Percentiles rank a stretch among this genome's conserved stretches.
Conservation (phyloP, 2,113 vertebrate genomes). For the Nothoprocta perdicaria region DNA sequence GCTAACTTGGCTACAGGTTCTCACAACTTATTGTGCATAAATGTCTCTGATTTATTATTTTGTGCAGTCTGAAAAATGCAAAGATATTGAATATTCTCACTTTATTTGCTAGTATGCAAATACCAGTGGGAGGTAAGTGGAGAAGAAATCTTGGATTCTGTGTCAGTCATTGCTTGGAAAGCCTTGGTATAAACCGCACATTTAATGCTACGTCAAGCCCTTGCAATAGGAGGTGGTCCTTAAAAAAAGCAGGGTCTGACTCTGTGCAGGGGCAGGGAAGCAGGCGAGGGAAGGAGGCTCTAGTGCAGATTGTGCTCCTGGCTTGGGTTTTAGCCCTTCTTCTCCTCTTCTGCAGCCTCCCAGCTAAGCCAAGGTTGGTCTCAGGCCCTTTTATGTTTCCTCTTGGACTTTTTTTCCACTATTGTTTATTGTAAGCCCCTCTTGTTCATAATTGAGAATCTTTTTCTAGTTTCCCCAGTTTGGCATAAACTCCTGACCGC, state of each 20-base stretch:
- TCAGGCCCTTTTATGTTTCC: constrained; percentile 16
- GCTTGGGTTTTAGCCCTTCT: constrained; percentile 29
- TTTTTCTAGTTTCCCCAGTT: neutral
- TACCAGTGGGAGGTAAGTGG: neutral
- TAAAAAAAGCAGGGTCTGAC: neutral
- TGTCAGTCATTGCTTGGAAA: neutral
- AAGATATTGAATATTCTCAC: neutral
- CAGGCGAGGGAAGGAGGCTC: constrained; percentile 32
- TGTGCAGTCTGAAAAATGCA: neutral
- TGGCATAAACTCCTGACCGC: neutral
- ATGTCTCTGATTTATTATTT: neutral
- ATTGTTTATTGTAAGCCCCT: constrained; percentile 29
- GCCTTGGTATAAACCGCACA: neutral
- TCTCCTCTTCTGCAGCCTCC: neutral
- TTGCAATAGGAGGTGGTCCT: neutral
- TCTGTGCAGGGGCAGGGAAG: neutral
- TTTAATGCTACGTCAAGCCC: neutral
- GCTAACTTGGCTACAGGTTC: neutral
- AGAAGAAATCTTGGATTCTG: neutral
- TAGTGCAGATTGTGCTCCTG: neutral
- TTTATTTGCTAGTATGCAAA: neutral
- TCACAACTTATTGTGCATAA: neutral
- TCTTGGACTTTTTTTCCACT: neutral
- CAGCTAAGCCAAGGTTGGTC: neutral
- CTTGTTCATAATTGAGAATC: neutral